Conservation (phyloP, 2,888 invertebrate genomes). For the Drosophila neotestacea region DNA sequence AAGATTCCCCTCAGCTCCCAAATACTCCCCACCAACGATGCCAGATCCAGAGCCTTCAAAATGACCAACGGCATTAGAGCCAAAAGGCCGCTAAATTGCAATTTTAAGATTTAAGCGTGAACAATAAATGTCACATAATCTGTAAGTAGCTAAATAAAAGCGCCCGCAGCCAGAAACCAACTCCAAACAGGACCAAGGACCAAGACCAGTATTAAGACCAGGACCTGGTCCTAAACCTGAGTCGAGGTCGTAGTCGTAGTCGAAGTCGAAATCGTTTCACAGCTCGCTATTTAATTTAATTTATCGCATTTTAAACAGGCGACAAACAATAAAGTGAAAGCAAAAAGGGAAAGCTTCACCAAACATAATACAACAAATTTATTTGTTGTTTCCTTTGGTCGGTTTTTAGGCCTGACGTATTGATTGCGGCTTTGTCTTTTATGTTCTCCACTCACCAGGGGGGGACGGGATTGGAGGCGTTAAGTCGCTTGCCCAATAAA, state of each 20-base stretch:
- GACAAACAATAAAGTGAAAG: constrained; percentile 61
- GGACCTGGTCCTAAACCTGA: constrained; percentile 5
- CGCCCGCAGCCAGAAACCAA: constrained; percentile 48
- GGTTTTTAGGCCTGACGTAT: constrained; percentile 42
- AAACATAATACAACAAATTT: constrained; percentile 68
- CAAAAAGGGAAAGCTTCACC: constrained; percentile 31
- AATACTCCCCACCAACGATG: constrained; percentile 6
- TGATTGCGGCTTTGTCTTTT: constrained; percentile 73
- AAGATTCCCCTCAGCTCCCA: constrained; percentile 12
- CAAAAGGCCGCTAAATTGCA: constrained; percentile 74
- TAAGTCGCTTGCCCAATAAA: constrained; percentile 28
- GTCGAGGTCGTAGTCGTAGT: neutral
- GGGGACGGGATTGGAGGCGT: neutral
- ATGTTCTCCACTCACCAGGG: constrained; percentile 3
- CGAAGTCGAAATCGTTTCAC: constrained; percentile 14
- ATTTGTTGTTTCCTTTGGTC: constrained; percentile 61
- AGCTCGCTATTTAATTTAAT: constrained; percentile 74
- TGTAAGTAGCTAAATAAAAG: constrained; percentile 83
- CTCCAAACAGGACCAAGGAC: neutral
- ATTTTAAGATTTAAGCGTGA: constrained; percentile 84
- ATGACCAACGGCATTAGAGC: constrained; percentile 55
- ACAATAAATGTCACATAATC: constrained; percentile 86
- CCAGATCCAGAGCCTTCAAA: constrained; percentile 16
- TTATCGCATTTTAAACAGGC: constrained; percentile 80
- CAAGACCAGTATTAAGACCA: neutral